Evolutionary conservation across 2,113 vertebrate genomes (phyloP).

Genomic region (Platanista minor): DNA sequence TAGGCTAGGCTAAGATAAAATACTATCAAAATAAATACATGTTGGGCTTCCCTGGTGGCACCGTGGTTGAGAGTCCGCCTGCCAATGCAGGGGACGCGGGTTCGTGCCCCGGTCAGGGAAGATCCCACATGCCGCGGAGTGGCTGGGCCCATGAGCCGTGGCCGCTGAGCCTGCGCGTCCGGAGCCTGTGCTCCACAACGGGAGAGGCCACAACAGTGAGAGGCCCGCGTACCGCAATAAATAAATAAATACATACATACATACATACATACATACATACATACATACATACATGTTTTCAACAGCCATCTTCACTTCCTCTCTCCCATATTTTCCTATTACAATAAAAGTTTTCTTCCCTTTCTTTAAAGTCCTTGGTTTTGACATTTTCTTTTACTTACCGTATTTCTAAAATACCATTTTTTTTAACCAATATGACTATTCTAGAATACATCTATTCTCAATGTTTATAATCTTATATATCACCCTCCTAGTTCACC

Average conservation of each 20-base stretch:
- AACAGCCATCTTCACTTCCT: background rate
- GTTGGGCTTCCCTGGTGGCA: too few relatives aligned
- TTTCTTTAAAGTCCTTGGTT: background rate
- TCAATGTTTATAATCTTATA: background rate
- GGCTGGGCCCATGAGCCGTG: too few relatives aligned
- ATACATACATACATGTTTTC: background rate
- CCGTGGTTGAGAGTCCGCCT: too few relatives aligned
- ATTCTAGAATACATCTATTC: background rate
- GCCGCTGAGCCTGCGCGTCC: too few relatives aligned
- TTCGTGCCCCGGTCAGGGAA: too few relatives aligned
- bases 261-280: too few relatives aligned
- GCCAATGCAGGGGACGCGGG: too few relatives aligned
- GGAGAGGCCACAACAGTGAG: too few relatives aligned
- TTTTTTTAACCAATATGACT: background rate
- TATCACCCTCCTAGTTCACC: background rate
- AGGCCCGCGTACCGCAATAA: too few relatives aligned
- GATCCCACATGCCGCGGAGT: too few relatives aligned
- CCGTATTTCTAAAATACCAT: background rate
- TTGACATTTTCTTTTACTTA: background rate
- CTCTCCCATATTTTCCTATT: background rate
- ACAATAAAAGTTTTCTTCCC: background rate
- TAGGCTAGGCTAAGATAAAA: background rate
- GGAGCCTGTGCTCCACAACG: too few relatives aligned
- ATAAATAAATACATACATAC: too few relatives aligned
- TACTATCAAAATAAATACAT: background rate